Base-by-base conservation (phyloP, 2,113 vertebrate species). In the Semicossyphus pulcher region DNA sequence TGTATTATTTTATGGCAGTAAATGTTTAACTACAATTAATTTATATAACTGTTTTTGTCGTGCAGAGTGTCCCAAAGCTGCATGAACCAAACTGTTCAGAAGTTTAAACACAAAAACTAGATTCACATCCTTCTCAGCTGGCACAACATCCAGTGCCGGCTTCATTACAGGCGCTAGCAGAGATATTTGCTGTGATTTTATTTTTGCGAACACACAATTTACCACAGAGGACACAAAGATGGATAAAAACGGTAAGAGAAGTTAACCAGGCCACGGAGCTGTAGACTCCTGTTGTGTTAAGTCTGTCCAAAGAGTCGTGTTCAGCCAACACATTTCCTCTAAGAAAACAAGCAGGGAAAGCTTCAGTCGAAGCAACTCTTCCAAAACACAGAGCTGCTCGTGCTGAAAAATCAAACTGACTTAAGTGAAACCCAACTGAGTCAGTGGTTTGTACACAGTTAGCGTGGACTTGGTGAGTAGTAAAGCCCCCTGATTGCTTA, bases 81-180 rank as follows among this genome's bases (percentile, higher is more conserved):
- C 65, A 51, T 56, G 20, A 39, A 61, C 41, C 3, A 51, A 45
- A 70, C 56, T 31, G 37, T 61, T 65, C 41, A 51, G 10, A 16
- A 60, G 39, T 36, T 78, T 10, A 56, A 32, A 75, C 54, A 49
- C 47, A 54, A 60, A 44, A 74, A 66, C 62, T 16, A 21, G 48
- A 72, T 51, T 56, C 11, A 56, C 56, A 41, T 36, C 10, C 51
- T 63, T 72, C 37, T 28, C 28, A 56, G 26, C 26, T 21, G 58
- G 34, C 41, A 36, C 15, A 51, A 20, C 25, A 60, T 45, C 31
- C 12, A 62, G 23, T 3, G 18, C 49, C 21, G 52, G 64, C 75
- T 63, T 64, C 32, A 59, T 69, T 51, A 61, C 41, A 66, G 57
- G 9, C 3, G 6, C 59, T 11, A 18, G 15, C 49, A 67, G 66